Conservation (phyloP, 2,797 vertebrate species). For the Xerus rutilus region DNA sequence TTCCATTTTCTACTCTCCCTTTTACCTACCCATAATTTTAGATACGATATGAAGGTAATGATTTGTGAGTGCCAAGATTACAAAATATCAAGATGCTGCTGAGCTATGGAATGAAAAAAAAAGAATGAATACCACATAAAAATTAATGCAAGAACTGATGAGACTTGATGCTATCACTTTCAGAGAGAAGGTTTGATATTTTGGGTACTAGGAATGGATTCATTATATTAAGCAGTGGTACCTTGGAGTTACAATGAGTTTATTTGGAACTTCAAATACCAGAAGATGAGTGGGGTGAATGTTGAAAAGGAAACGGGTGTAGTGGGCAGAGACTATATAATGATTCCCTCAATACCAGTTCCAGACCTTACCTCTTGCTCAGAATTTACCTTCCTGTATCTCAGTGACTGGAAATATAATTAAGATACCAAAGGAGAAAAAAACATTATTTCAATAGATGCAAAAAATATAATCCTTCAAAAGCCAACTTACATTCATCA, state of each 20-base stretch:
- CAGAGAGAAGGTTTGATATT: slow-evolving; percentile 11
- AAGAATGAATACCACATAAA: neutral
- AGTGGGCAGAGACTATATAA: neutral
- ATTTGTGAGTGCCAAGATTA: slow-evolving; percentile 6
- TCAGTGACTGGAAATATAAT: neutral
- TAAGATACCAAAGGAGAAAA: neutral
- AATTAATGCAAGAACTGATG: slow-evolving; percentile 37
- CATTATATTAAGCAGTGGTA: neutral
- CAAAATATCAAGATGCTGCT: neutral
- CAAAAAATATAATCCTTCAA: slow-evolving; percentile 4
- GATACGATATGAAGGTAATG: neutral
- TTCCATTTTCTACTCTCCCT: neutral
- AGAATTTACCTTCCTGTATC: neutral
- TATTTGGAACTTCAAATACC: neutral
- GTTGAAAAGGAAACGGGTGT: neutral
- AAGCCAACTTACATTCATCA: neutral
- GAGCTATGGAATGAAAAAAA: neutral
- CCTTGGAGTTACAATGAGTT: neutral
- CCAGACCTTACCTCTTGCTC: neutral
- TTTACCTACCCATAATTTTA: neutral
- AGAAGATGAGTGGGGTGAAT: neutral
- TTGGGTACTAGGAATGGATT: neutral
- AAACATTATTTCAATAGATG: neutral
- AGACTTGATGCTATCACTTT: neutral
- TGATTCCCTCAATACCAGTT: neutral